Conservation (phyloP, 2,888 invertebrate species). For the Netelia melanura region DNA sequence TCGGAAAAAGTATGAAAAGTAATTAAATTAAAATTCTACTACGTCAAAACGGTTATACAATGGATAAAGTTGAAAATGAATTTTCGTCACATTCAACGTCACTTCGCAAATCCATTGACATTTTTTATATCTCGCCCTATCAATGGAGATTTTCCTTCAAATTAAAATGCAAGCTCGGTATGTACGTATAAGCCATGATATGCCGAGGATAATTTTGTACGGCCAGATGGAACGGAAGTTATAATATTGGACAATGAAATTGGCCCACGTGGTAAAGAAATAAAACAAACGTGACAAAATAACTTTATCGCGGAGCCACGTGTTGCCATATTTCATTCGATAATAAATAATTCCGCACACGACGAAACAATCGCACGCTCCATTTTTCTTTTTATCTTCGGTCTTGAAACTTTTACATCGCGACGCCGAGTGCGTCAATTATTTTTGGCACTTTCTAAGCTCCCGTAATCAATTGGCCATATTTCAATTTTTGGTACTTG, state of each 20-base stretch:
- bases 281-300: constrained; percentile 11
- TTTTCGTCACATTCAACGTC: constrained; percentile 23
- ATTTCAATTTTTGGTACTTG: constrained; percentile 3
- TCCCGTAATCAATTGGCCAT: background rate
- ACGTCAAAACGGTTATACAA: constrained; percentile 10
- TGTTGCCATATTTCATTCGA: constrained; percentile 20
- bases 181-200: constrained; percentile 51
- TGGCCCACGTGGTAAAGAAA: constrained; percentile 25
- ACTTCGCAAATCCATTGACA: constrained; percentile 21
- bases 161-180: constrained; percentile 44
- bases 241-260: constrained; percentile 43
- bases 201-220: constrained; percentile 59
- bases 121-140: background rate
- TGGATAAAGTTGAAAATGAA: constrained; percentile 1
- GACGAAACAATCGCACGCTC: constrained; percentile 34
- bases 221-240: constrained; percentile 56
- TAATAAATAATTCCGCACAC: constrained; percentile 39
- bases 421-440: background rate
- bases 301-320: background rate
- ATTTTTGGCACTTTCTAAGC: constrained; percentile 46
- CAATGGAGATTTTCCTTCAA: constrained; percentile 37
- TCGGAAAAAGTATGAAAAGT: background rate
- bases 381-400: constrained; percentile 9
- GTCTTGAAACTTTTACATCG: background rate
- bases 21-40: background rate